Percentiles rank a stretch among this genome's conserved stretches.
phyloP scores from a whole-genome alignment of 23 tunicate genomes.

The Halocynthia aurantium region DNA sequence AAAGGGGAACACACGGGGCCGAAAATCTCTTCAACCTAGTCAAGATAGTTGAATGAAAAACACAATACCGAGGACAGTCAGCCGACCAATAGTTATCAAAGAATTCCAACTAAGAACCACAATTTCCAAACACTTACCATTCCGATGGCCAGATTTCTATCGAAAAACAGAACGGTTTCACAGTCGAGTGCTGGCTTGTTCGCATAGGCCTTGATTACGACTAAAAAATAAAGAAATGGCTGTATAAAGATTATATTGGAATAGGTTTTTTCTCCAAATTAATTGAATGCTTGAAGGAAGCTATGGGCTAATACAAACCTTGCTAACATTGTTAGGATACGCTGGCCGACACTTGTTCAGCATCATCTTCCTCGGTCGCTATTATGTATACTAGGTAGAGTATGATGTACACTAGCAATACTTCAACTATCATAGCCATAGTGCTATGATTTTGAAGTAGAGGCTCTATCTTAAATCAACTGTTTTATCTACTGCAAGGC shows the following conservation, averaged over 20 bases:
- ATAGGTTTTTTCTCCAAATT: too few relatives aligned
- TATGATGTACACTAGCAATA: conserved; percentile 5
- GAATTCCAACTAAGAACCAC: background rate
- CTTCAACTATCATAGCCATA: conserved; percentile 30
- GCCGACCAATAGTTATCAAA: background rate
- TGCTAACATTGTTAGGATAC: too few relatives aligned
- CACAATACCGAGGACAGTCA: background rate
- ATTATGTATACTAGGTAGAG: conserved; percentile 18
- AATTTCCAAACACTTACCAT: background rate
- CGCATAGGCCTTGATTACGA: conserved; percentile 35
- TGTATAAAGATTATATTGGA: too few relatives aligned
- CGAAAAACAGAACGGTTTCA: conserved; percentile 46
- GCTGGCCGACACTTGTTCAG: background rate
- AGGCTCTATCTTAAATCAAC: too few relatives aligned
- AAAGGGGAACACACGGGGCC: conserved; percentile 56
- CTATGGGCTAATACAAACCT: too few relatives aligned
- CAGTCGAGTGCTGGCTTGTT: conserved; percentile 40
- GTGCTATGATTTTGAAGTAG: too few relatives aligned
- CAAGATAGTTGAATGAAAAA: background rate
- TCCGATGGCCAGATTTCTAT: conserved; percentile 29
- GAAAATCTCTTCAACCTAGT: conserved; percentile 44
- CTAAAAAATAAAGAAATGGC: conserved; percentile 16
- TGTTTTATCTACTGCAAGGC: too few relatives aligned
- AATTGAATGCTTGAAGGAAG: too few relatives aligned
- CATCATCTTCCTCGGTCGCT: conserved; percentile 26